Evolutionary conservation across 2,888 invertebrate genomes (phyloP).

Genomic region (Prenolepis imparis): DNA sequence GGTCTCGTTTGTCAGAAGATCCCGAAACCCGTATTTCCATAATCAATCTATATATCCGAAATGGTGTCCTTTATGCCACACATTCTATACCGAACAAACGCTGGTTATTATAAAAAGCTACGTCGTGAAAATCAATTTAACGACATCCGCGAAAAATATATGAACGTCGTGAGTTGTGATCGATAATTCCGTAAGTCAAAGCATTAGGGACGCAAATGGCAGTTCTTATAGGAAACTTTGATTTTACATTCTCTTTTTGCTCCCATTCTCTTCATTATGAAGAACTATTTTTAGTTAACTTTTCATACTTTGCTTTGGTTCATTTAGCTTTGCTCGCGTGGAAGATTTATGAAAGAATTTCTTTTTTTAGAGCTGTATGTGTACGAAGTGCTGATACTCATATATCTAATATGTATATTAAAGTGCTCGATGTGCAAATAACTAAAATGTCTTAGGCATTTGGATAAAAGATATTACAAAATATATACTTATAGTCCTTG

Average conservation of each 20-base stretch:
- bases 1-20: conserved; percentile 50
- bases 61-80: background rate
- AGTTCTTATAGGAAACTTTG: conserved; percentile 39
- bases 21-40: conserved; percentile 67
- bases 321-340: background rate
- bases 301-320: conserved; percentile 14
- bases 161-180: conserved; percentile 15
- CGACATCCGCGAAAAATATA: conserved; percentile 27
- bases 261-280: conserved; percentile 12
- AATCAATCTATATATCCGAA: conserved; percentile 61
- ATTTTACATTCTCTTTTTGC: conserved; percentile 21
- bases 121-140: conserved; percentile 41
- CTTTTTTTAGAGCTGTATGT: background rate
- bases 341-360: conserved; percentile 25
- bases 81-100: background rate
- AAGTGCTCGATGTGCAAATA: background rate
- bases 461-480: conserved; percentile 2
- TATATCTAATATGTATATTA: background rate
- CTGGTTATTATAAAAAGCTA: conserved; percentile 2
- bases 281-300: conserved; percentile 32
- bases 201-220: conserved; percentile 40
- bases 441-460: background rate
- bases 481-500: conserved; percentile 1
- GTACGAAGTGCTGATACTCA: background rate
- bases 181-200: conserved; percentile 40